Base-by-base conservation (phyloP, 2,888 invertebrate species). In the Scelioninae gen. 1 region DNA sequence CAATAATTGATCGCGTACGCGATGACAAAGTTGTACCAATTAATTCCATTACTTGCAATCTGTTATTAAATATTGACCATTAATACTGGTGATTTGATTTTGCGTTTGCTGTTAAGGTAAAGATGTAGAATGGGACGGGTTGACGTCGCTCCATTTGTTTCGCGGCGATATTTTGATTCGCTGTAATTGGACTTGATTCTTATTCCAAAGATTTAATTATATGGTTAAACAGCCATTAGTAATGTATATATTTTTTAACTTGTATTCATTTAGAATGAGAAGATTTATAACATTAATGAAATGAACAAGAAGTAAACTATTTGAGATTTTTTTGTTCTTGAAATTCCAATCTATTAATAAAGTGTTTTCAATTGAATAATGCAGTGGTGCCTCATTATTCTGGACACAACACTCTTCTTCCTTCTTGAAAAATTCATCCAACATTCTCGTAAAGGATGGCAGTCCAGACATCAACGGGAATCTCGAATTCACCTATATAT, bases 341-440 rank as follows among this genome's bases (percentile, higher is more conserved):
- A 69, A 69, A 47, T 49, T 47, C 34, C n/a, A 32, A 55, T 45
- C 55, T 23, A 38, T 75, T 76, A 66, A 66, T 58, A 38, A 66
- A 60, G 7, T 43, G 13, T 71, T 47, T 55, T 29, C 11, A 47
- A 56, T 63, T 69, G 76, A 77, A 69, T 51, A 63, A 71, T 55
- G 58, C 58, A 49, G 47, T 55, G 63, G 58, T 47, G 43, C 43
- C 58, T 71, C 63, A 51, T 63, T 78, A 78, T 71, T 78, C 78
- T 11, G 56, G n/a, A 31, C 77, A 56, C 77, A 69, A n/a, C 43
- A 9, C 13, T 29, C 47, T 58, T 63, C 40, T 65, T 47, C 56
- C 78, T 71, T 56, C 71, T 56, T 78, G 71, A 78, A 78, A 78
- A 71, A 71, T 77, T 45, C 62, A 78, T 69, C 56, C 58, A 63